Evolutionary conservation across 2,113 vertebrate species (phyloP), one percentile per base, ranked within the genome.

Genomic region (Xenopus borealis): DNA sequence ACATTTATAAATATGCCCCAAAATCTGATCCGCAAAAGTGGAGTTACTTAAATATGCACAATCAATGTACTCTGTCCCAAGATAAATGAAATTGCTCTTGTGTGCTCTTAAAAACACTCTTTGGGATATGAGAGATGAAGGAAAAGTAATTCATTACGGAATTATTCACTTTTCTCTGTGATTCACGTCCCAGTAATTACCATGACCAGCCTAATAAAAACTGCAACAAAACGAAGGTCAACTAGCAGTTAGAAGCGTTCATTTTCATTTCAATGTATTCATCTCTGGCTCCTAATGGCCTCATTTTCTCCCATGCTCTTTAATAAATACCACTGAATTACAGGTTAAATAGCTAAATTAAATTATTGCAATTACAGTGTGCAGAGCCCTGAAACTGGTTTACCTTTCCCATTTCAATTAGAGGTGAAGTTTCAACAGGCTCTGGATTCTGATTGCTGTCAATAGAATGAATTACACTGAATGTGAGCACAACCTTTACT

Each of bases 311-410:
- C 92, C 91, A 92, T 94, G 90, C 93, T 94, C 92, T 95, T 96
- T 95, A 97, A 98, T 98, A 98, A 98, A 98, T 98, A 98, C 95
- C 89, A 94, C 94, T 88, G 93, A 98, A 97, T 97, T 97, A 98
- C 96, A 97, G 96, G 95, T 98, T 98, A 98, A 98, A 97, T 95
- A 94, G 96, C 94, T 96, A 96, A 98, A 98, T 98, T 96, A 97
- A 98, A 98, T 98, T 96, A 98, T 89, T 89, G 94, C 94, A 93
- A 96, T 97, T 96, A 96, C 90, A 89, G 89, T 86, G 80, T 90
- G 90, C 67, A 63, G 89, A 89, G 91, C 90, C 89, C 86, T 90
- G 90, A 92, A 93, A 88, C 91, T 88, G 88, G 87, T 94, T 93
- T 94, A 94, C 92, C 92, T 93, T 94, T 92, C 91, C 90, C 87